Evolutionary conservation across 2,797 vertebrate genomes (phyloP).

Genomic region (Parambassis ranga): DNA sequence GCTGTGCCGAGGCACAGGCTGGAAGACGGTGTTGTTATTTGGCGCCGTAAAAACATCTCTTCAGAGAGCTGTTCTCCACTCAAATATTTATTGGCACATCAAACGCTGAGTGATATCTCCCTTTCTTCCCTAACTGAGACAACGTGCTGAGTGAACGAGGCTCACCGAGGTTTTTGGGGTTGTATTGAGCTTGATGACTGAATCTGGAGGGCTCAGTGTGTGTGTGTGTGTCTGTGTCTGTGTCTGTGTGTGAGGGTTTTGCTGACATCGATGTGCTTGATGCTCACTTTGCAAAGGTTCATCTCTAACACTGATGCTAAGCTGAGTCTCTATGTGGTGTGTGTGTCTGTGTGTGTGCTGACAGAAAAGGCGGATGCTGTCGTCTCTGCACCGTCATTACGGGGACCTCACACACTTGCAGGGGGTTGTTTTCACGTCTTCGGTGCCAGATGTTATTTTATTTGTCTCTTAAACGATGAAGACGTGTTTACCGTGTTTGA

Average conservation of each 20-base stretch:
- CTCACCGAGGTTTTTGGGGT: constrained; percentile 1
- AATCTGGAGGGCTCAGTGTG: constrained; percentile 50
- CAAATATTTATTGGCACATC: constrained; percentile 70
- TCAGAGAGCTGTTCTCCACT: constrained; percentile 58
- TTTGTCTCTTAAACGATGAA: constrained; percentile 14
- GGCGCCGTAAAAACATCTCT: constrained; percentile 58
- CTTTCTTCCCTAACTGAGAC: constrained; percentile 13
- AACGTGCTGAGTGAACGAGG: constrained; percentile 11
- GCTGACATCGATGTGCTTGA: constrained; percentile 19
- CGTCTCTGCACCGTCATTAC: background rate
- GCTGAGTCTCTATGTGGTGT: background rate
- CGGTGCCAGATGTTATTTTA: constrained; percentile 40
- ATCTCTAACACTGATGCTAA: background rate
- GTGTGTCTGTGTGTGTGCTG: background rate
- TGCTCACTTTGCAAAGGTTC: constrained; percentile 7
- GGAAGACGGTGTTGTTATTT: constrained; percentile 59
- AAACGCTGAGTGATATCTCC: constrained; percentile 48
- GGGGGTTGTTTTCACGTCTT: constrained; percentile 13
- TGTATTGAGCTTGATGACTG: constrained; percentile 24
- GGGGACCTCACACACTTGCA: background rate
- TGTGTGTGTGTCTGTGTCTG: constrained; percentile 15
- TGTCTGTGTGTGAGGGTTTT: constrained; percentile 14
- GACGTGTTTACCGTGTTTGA: background rate
- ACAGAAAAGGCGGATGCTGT: constrained; percentile 4
- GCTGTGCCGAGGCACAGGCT: constrained; percentile 14